These are phyloP conservation scores for Diploptera punctata DNA, from an alignment of 2,888 invertebrate genomes.

Conservation along the genomic window DNA sequence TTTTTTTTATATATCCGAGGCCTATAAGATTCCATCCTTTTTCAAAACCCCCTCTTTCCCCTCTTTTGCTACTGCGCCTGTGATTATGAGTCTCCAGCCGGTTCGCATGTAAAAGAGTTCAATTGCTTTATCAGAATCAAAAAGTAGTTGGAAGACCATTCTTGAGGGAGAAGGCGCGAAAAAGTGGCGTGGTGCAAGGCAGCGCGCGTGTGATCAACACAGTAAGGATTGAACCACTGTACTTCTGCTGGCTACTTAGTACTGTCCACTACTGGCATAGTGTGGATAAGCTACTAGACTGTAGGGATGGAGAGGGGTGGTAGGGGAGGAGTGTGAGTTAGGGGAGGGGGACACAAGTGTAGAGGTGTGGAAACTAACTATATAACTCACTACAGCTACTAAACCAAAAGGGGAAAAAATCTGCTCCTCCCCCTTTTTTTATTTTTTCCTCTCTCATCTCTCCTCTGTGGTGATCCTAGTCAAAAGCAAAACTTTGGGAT, in stretches of 20 bases:
- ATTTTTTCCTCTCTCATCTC: constrained; percentile 5
- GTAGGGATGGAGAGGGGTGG: neutral
- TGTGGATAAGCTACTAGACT: constrained; percentile 7
- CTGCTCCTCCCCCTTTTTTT: constrained; percentile 28
- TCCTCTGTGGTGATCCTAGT: neutral
- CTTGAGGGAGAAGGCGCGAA: neutral
- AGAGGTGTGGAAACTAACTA: constrained; percentile 33
- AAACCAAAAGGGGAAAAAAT: constrained; percentile 15
- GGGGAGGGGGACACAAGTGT: constrained; percentile 1
- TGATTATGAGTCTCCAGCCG: neutral
- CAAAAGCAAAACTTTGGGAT: constrained; percentile 18
- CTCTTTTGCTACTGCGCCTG: constrained; percentile 17
- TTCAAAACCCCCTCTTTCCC: neutral
- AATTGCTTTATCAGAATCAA: constrained; percentile 16
- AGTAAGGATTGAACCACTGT: neutral
- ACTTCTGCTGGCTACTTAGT: neutral
- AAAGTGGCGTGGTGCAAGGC: neutral
- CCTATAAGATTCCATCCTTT: constrained; percentile 17
- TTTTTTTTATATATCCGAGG: neutral
- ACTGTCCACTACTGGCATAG: constrained; percentile 3
- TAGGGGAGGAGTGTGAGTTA: constrained; percentile 5
- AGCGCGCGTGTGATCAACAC: neutral
- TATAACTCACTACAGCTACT: constrained; percentile 1
- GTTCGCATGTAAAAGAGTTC: neutral
- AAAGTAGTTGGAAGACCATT: constrained; percentile 3